Base-by-base conservation (phyloP, 1,140 invertebrate species). In the Helicoverpa armigera region DNA sequence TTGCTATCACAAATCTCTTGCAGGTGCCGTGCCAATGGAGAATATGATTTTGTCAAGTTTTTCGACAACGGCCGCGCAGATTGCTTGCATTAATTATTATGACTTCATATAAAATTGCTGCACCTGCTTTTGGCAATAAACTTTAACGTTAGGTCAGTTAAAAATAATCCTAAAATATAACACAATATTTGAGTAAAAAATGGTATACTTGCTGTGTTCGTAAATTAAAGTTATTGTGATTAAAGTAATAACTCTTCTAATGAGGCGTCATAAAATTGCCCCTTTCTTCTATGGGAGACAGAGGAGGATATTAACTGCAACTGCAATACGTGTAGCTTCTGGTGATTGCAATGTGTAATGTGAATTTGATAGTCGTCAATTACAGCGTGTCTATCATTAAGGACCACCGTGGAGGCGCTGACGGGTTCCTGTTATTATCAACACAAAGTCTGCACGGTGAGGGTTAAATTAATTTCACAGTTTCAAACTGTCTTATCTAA, bases 31-130 rank as follows among this genome's bases (percentile, higher is more conserved):
- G 50, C 54, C 61, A 5, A 65, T 54, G 61, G 48, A 60, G 51
- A 79, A 75, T 58, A 79, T 79, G 76, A 78, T 58, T 70, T 79
- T 79, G 76, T 79, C 63, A 79, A 79, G 31, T 48, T 69, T 79
- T 79, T 79, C 65, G 65, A 79, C 65, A 70, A 31, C 53, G n/a
- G 12, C 16, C 54, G 63, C 51, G 63, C 65, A 70, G 76, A 69
- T 69, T 79, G 31, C 63, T 60, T 58, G 75, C 31, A 58, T 53
- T 79, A 79, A 79, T 79, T 70, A 70, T 79, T 79, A 70, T 60
- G 65, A 69, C 76, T 79, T 78, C 65, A 79, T 77, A 70, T 69
- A 70, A 79, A 18, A 70, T 58, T 29, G 13, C 54, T 70, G 63
- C 76, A 79, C 76, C 76, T 79, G 76, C 76, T 69, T 56, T 69